Percentiles rank a stretch among this genome's conserved stretches.
These are phyloP conservation scores for Cheiracanthium punctorium DNA, from an alignment of 2,888 invertebrate species.

Conservation along the genomic window DNA sequence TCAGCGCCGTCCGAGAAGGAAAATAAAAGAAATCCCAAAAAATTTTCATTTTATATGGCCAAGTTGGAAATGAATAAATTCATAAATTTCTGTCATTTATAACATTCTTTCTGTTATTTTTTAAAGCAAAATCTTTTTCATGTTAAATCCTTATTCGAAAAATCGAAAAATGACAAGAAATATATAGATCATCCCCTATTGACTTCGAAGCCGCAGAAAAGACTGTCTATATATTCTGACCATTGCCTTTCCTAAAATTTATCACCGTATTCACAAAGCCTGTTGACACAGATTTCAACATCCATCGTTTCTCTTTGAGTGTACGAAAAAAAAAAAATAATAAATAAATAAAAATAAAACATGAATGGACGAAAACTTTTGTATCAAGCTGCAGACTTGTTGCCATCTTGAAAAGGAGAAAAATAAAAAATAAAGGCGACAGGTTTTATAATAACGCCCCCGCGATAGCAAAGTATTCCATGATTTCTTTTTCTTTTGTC, in stretches of 20 bases:
- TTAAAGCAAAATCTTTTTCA: too few relatives aligned
- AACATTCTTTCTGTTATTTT: too few relatives aligned
- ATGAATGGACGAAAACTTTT: neutral
- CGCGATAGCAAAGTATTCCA: constrained; percentile 16
- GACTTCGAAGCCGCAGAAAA: constrained; percentile 35
- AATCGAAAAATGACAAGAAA: neutral
- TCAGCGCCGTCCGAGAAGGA: too few relatives aligned
- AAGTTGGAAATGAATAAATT: too few relatives aligned
- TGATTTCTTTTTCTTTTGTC: constrained; percentile 28
- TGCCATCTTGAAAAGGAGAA: constrained; percentile 51
- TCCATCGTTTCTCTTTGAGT: neutral
- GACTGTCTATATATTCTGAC: constrained; percentile 59
- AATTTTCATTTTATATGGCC: too few relatives aligned
- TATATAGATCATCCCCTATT: constrained; percentile 32
- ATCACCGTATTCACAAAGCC: constrained; percentile 59
- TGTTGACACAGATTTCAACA: constrained; percentile 63
- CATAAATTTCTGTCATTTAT: too few relatives aligned
- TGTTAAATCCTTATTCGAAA: too few relatives aligned
- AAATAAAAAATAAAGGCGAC: constrained; percentile 8
- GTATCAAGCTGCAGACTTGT: constrained; percentile 40
- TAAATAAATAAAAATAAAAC: too few relatives aligned
- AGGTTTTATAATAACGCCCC: constrained; percentile 62
- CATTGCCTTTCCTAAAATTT: constrained; percentile 46
- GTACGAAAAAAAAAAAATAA: constrained; percentile 13
- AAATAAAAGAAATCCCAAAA: too few relatives aligned